These are phyloP conservation scores for Bufotes viridis DNA, from an alignment of 2,797 vertebrate species.

Conservation along the genomic window DNA sequence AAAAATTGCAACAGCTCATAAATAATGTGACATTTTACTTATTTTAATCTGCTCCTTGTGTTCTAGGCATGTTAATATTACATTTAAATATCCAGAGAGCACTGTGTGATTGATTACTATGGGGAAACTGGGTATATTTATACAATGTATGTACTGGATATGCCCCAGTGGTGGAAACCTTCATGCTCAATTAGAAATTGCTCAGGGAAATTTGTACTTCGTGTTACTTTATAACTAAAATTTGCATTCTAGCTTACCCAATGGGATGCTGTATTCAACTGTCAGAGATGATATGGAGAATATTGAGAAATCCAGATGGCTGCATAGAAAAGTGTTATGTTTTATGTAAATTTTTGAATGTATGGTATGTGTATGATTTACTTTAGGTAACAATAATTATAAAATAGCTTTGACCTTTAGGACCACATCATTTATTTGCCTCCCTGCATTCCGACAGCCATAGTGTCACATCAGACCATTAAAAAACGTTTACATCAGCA, in stretches of 20 bases:
- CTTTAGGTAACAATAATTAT: not conserved
- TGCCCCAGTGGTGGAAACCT: slow-evolving; percentile 12
- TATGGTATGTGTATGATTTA: not conserved
- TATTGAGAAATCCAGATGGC: not conserved
- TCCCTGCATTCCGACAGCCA: too few species aligned
- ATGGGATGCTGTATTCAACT: not conserved
- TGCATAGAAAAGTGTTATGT: not conserved
- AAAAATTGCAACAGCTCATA: slow-evolving; percentile 26
- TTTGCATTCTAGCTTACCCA: not conserved
- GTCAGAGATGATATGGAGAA: not conserved
- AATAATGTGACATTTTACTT: slow-evolving; percentile 31
- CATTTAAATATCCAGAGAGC: slow-evolving; percentile 20
- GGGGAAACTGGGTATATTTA: slow-evolving; percentile 1
- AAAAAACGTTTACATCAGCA: too few species aligned
- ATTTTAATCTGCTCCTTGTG: not conserved
- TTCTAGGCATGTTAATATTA: slow-evolving; percentile 36
- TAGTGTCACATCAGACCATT: too few species aligned
- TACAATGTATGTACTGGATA: not conserved
- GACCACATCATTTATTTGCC: not conserved
- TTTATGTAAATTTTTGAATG: not conserved
- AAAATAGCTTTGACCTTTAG: not conserved
- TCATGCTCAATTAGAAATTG: slow-evolving; percentile 15
- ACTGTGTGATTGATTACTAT: slow-evolving; percentile 35
- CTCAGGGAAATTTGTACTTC: not conserved
- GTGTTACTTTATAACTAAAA: not conserved